phyloP scores from a whole-genome alignment of 2,888 invertebrate genomes.

The Notodonta ziczac region DNA sequence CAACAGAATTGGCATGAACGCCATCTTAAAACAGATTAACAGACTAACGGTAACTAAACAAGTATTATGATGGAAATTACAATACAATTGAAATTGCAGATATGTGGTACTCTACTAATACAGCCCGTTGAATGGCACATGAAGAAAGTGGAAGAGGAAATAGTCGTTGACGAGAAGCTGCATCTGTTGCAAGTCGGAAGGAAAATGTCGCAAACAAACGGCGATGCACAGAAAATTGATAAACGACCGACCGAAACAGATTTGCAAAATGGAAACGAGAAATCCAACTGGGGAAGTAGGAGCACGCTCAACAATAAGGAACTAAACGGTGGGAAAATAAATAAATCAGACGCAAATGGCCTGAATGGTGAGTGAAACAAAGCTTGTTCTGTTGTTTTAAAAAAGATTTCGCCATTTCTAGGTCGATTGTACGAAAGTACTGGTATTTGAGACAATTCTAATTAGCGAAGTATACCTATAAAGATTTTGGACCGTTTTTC shows the following conservation, averaged over 20 bases:
- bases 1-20: too few relatives aligned
- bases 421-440: neutral
- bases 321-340: constrained; percentile 42
- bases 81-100: constrained; percentile 58
- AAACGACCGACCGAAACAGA: constrained; percentile 41
- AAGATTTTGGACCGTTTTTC: too few relatives aligned
- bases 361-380: constrained; percentile 49
- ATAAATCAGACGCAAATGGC: constrained; percentile 46
- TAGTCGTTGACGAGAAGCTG: constrained; percentile 66
- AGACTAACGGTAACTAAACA: neutral
- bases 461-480: neutral
- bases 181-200: constrained; percentile 60
- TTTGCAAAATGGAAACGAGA: constrained; percentile 39
- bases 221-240: constrained; percentile 41
- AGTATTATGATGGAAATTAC: neutral
- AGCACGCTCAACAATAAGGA: constrained; percentile 57
- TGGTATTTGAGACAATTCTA: neutral
- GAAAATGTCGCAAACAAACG: constrained; percentile 54
- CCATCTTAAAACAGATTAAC: too few relatives aligned
- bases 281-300: constrained; percentile 29
- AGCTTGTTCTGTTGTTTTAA: constrained; percentile 22
- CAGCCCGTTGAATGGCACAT: constrained; percentile 86
- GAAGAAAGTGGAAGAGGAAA: constrained; percentile 70
- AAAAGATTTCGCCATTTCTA: constrained; percentile 15
- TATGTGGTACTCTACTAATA: constrained; percentile 83